These are phyloP conservation scores for Crossaster papposus DNA, from an alignment of 53 echinoderm and acorn worm species.

Conservation along the genomic window DNA sequence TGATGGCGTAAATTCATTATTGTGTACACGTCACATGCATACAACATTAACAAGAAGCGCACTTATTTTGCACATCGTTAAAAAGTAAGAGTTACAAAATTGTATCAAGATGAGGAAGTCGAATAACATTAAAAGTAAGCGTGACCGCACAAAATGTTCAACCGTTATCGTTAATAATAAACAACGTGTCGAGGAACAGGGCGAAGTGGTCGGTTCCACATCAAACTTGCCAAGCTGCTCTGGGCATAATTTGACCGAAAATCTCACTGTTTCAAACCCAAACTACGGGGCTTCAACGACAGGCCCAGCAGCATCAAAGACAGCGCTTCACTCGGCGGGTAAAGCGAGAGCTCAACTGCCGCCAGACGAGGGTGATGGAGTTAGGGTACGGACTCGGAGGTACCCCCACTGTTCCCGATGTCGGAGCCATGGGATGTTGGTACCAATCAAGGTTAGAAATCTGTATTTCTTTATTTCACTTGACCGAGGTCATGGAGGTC, in stretches of 20 bases:
- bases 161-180: no score
- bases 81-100: background rate
- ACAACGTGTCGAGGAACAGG: background rate
- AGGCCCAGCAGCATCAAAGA: background rate
- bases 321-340: background rate
- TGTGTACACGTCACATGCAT: background rate
- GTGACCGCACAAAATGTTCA: background rate
- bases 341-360: background rate
- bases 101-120: background rate
- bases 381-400: background rate
- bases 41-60: no score
- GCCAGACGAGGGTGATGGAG: background rate
- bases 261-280: background rate
- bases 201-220: conserved; percentile 2
- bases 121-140: background rate
- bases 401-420: conserved; percentile 8
- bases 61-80: background rate
- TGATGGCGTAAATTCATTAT: background rate
- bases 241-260: background rate
- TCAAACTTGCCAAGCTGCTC: background rate
- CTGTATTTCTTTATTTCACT: background rate
- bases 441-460: background rate
- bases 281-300: background rate
- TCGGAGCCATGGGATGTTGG: conserved; percentile 4
- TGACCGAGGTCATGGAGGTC: background rate